Percentiles rank a stretch among this genome's conserved stretches.
These are phyloP conservation scores for Semibalanus balanoides DNA, from an alignment of 1,140 invertebrate genomes.

Conservation along the genomic window DNA sequence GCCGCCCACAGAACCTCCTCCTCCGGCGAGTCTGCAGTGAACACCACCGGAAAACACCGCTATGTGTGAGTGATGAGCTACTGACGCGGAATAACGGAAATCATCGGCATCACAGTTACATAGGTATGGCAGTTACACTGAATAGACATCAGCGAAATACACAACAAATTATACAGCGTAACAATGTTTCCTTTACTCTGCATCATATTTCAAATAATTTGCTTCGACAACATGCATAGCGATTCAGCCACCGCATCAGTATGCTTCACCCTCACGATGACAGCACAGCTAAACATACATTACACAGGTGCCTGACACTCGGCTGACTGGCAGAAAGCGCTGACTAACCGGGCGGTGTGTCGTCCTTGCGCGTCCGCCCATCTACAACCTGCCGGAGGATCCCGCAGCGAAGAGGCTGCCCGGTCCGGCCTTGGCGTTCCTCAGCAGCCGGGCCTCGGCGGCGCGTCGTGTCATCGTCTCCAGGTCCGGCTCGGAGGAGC, in stretches of 20 bases:
- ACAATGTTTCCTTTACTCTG: too few species aligned
- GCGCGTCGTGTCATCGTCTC: background rate
- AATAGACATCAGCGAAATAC: background rate
- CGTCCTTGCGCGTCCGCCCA: background rate
- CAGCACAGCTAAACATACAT: too few species aligned
- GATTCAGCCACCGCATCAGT: too few species aligned
- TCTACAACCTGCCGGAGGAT: background rate
- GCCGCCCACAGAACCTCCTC: constrained; percentile 55
- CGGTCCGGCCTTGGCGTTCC: background rate
- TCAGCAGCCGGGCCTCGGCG: background rate
- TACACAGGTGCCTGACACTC: too few species aligned
- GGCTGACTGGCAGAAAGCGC: too few species aligned
- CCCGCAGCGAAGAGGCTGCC: too few species aligned
- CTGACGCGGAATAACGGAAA: too few species aligned
- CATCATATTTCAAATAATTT: too few species aligned
- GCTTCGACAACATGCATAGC: too few species aligned
- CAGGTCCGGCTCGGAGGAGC: background rate
- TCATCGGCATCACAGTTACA: background rate
- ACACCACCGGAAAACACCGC: too few species aligned
- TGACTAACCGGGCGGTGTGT: constrained; percentile 2
- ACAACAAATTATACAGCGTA: background rate
- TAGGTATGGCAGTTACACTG: background rate
- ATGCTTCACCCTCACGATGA: too few species aligned
- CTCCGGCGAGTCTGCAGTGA: constrained; percentile 12
- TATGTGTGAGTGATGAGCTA: too few species aligned